phyloP scores from a whole-genome alignment of 1,140 invertebrate genomes.

The Homalodisca vitripennis region DNA sequence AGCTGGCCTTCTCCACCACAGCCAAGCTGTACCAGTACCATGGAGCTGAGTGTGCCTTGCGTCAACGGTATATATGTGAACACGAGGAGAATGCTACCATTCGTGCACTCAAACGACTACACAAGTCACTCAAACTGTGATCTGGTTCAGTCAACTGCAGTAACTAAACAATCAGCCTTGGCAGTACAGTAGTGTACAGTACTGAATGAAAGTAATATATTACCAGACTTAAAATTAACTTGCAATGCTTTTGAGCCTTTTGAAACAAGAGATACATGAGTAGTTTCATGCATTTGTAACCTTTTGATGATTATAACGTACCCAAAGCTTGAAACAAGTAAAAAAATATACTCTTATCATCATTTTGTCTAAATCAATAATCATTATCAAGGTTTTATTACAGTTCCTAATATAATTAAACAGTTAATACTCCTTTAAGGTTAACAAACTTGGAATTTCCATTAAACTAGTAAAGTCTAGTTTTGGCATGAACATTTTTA shows the following conservation, averaged over 20 bases:
- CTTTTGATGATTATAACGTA: no score
- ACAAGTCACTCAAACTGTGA: constrained; percentile 38
- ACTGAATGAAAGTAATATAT: background rate
- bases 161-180: background rate
- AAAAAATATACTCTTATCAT: no score
- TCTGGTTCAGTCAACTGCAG: background rate
- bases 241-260: background rate
- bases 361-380: no score
- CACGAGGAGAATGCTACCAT: constrained; percentile 63
- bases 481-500: no score
- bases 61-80: constrained; percentile 69
- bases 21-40: constrained; percentile 61
- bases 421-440: no score
- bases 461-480: no score
- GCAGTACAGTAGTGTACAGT: background rate
- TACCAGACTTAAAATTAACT: background rate
- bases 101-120: constrained; percentile 62
- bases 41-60: constrained; percentile 67
- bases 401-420: no score
- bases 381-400: no score
- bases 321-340: no score
- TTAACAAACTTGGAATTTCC: no score
- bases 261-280: background rate
- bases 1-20: constrained; percentile 59
- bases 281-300: no score